Conservation (phyloP, 2,113 vertebrate species). For the Tor tambroides region DNA sequence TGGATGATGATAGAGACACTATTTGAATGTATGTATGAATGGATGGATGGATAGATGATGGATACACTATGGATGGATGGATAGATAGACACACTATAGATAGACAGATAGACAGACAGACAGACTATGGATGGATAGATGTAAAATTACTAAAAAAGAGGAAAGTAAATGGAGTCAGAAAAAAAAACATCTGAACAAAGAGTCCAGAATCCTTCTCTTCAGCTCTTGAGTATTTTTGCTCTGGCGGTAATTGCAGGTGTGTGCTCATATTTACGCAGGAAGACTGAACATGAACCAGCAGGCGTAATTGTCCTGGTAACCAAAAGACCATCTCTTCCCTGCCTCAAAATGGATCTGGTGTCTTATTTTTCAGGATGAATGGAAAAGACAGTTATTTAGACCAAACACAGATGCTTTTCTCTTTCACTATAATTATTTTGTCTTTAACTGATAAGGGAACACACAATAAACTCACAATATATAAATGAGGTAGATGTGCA, state of each 20-base stretch:
- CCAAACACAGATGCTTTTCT: conserved; percentile 3
- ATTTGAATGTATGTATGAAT: background rate
- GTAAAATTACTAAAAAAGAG: background rate
- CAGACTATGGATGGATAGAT: background rate
- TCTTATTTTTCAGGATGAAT: background rate
- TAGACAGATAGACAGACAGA: background rate
- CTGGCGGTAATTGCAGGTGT: conserved; percentile 4
- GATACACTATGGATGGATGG: background rate
- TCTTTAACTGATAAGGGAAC: conserved; percentile 2
- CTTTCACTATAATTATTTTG: background rate
- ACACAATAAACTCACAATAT: conserved; percentile 6
- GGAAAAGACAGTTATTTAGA: conserved; percentile 2
- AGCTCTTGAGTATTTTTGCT: background rate
- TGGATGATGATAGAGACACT: background rate
- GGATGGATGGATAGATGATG: background rate
- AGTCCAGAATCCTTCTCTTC: background rate
- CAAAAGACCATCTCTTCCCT: background rate
- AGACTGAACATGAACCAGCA: conserved; percentile 16
- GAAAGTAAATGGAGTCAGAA: background rate
- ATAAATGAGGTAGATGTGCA: conserved; percentile 14
- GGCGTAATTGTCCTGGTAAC: background rate
- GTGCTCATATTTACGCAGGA: conserved; percentile 22
- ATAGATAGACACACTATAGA: background rate
- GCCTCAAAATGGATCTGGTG: background rate
- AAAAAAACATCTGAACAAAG: background rate